phyloP scores from a whole-genome alignment of 2,888 invertebrate genomes.

The Drosophila demipolita region DNA sequence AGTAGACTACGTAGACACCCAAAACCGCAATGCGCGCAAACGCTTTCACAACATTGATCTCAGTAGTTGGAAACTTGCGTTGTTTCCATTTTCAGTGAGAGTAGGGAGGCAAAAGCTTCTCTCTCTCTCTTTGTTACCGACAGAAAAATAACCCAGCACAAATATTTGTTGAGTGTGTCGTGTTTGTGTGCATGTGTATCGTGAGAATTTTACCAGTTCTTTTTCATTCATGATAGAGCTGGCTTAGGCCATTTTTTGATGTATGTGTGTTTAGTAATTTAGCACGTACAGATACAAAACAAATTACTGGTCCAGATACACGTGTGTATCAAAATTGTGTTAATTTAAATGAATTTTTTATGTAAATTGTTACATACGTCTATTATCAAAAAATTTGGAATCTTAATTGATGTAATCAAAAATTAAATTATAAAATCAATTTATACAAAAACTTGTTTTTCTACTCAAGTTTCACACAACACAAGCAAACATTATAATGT shows the following conservation, averaged over 20 bases:
- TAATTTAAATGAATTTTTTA: background rate
- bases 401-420: slow-evolving; percentile 3
- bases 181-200: background rate
- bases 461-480: background rate
- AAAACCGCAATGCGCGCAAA: slow-evolving; percentile 47
- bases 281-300: slow-evolving; percentile 6
- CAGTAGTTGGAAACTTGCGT: slow-evolving; percentile 42
- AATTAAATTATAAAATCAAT: slow-evolving; percentile 3
- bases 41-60: slow-evolving; percentile 63
- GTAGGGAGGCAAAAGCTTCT: slow-evolving; percentile 43
- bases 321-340: slow-evolving; percentile 10
- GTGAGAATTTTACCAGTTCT: slow-evolving; percentile 58
- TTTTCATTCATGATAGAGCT: slow-evolving; percentile 51
- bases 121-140: slow-evolving; percentile 20
- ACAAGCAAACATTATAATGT: background rate
- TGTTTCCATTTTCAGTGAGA: slow-evolving; percentile 53
- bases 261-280: slow-evolving; percentile 4
- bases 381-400: background rate
- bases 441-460: slow-evolving; percentile 8
- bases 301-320: slow-evolving; percentile 3
- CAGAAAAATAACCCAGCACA: slow-evolving; percentile 18
- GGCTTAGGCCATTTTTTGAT: slow-evolving; percentile 20
- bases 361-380: slow-evolving; percentile 1
- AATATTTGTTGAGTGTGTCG: slow-evolving; percentile 21
- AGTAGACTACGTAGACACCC: slow-evolving; percentile 36